Evolutionary conservation across 2,113 vertebrate genomes (phyloP).

Genomic region (Chaetops frenatus): DNA sequence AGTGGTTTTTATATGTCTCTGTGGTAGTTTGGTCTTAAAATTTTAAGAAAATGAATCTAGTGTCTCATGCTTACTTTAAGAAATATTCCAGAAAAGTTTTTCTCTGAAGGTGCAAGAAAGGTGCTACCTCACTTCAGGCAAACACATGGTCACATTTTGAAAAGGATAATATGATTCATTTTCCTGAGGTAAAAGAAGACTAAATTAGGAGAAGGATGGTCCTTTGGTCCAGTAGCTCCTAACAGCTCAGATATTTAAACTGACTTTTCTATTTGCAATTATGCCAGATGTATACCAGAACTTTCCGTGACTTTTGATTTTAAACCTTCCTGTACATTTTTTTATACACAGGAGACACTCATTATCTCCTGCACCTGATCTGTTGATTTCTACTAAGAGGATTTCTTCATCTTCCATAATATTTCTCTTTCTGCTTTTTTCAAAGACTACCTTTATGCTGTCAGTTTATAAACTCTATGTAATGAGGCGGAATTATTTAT

Average conservation of each 20-base stretch:
- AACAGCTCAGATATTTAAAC: not conserved
- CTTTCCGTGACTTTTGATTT: not conserved
- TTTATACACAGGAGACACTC: not conserved
- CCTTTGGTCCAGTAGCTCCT: not conserved
- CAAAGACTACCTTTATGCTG: not conserved
- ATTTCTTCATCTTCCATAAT: not conserved
- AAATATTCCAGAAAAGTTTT: not conserved
- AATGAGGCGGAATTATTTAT: not conserved
- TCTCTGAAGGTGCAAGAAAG: not conserved
- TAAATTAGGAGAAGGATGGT: not conserved
- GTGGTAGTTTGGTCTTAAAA: not conserved
- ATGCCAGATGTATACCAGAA: not conserved
- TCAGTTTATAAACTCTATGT: not conserved
- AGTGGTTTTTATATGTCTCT: not conserved
- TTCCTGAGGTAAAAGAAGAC: not conserved
- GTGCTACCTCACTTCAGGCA: not conserved
- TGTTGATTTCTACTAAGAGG: not conserved
- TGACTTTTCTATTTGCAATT: not conserved
- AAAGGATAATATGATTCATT: not conserved
- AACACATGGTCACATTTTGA: not conserved
- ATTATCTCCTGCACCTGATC: not conserved
- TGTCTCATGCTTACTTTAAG: not conserved
- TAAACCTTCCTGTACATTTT: not conserved
- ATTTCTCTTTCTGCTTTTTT: not conserved
- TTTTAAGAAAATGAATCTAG: not conserved